Percentiles rank a stretch among this genome's conserved stretches.
Evolutionary conservation across 2,113 vertebrate species (phyloP).

Genomic region (Nibea coibor): DNA sequence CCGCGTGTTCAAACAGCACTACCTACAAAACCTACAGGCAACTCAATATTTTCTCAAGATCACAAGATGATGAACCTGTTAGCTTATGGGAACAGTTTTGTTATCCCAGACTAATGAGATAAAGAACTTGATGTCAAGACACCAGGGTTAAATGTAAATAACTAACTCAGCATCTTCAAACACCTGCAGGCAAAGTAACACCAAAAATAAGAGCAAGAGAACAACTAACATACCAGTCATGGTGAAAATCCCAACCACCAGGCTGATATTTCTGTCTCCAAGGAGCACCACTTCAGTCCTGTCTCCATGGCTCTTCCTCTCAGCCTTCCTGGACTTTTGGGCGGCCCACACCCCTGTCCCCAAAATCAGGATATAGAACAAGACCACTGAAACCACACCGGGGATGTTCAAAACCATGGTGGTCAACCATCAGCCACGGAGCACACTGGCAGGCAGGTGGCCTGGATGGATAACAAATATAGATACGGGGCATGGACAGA

Average conservation of each 20-base stretch:
- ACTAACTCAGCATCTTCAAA: neutral
- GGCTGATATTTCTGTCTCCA: constrained; percentile 80
- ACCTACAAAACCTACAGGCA: too few species aligned
- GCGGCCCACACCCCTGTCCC: constrained; percentile 85
- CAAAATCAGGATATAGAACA: constrained; percentile 82
- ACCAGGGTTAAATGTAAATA: neutral
- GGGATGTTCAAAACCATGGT: constrained; percentile 61
- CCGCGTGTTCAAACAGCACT: too few species aligned
- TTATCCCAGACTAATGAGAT: neutral
- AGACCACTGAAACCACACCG: constrained; percentile 71
- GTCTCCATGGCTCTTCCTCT: constrained; percentile 67
- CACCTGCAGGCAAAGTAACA: neutral
- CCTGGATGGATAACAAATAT: neutral
- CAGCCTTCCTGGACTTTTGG: constrained; percentile 77
- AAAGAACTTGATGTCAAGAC: neutral
- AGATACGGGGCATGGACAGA: neutral
- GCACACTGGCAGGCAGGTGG: neutral
- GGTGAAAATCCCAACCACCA: constrained; percentile 82
- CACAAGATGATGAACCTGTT: neutral
- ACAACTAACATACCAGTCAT: constrained; percentile 54
- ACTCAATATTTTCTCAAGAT: neutral
- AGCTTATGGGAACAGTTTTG: neutral
- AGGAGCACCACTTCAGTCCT: constrained; percentile 81
- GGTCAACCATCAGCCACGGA: neutral
- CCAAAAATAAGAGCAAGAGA: neutral